phyloP scores from a whole-genome alignment of 92 coral and sea anemone genomes.

The Pocillopora meandrina region DNA sequence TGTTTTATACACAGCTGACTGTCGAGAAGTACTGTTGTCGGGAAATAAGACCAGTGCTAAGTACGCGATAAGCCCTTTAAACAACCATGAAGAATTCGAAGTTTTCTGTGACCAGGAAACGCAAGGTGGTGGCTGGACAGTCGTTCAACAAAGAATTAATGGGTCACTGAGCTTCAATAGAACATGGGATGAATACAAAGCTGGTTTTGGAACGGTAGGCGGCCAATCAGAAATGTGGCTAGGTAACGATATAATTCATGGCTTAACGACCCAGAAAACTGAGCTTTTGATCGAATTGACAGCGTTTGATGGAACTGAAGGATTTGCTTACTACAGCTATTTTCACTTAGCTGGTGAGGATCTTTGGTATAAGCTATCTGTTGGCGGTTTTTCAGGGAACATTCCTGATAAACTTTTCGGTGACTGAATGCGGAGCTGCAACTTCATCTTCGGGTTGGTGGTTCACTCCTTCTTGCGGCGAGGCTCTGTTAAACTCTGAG shows the following conservation, averaged over 20 bases:
- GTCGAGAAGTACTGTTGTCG: conserved; percentile 52
- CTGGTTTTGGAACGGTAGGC: too few relatives aligned
- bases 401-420: neutral
- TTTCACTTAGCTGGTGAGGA: conserved; percentile 29
- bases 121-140: conserved; percentile 77
- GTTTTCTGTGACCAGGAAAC: conserved; percentile 74
- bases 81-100: conserved; percentile 34
- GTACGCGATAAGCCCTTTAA: conserved; percentile 32
- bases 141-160: too few relatives aligned
- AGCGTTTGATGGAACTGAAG: neutral
- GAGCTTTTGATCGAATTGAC: too few relatives aligned
- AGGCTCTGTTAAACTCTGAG: conserved; percentile 1
- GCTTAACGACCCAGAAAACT: too few relatives aligned
- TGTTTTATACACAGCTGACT: conserved; percentile 40
- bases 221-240: too few relatives aligned
- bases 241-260: too few relatives aligned
- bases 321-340: conserved; percentile 24
- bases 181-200: too few relatives aligned
- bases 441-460: conserved; percentile 7
- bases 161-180: too few relatives aligned
- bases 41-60: conserved; percentile 38
- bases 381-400: conserved; percentile 40
- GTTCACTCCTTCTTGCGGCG: conserved; percentile 10
- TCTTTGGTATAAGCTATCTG: neutral
- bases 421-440: neutral